These are phyloP conservation scores for Meganola albula DNA, from an alignment of 2,888 invertebrate species.

Conservation along the genomic window DNA sequence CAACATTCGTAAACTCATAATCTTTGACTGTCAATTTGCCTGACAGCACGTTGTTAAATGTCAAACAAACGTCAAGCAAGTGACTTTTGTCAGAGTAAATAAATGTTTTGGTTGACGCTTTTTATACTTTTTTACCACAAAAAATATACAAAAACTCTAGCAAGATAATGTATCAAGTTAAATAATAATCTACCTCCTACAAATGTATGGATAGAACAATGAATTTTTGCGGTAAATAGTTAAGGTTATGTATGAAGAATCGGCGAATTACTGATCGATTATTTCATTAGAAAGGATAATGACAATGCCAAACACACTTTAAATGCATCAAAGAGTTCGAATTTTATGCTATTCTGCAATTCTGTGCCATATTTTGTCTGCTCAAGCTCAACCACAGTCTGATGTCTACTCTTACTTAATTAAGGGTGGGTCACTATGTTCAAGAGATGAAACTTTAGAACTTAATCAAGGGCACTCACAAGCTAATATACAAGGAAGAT, in stretches of 20 bases:
- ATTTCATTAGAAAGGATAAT: constrained; percentile 10
- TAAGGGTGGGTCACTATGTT: constrained; percentile 45
- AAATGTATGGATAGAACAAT: background rate
- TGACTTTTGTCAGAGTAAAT: constrained; percentile 39
- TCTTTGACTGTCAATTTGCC: no score
- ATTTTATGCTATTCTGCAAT: constrained; percentile 28
- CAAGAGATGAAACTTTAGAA: constrained; percentile 32
- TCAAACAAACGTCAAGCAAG: no score
- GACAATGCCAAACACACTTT: constrained; percentile 24
- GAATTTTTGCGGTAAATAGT: constrained; percentile 5
- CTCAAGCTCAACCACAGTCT: constrained; percentile 30
- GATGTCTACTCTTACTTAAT: constrained; percentile 49
- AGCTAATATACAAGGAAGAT: constrained; percentile 22
- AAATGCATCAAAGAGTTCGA: constrained; percentile 36
- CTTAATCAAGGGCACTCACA: constrained; percentile 25
- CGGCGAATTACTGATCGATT: constrained; percentile 16
- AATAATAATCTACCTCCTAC: constrained; percentile 1
- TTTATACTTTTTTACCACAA: constrained; percentile 25
- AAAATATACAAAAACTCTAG: constrained; percentile 22
- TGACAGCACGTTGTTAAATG: no score
- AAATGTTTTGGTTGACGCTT: constrained; percentile 28
- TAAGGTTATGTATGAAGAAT: constrained; percentile 25
- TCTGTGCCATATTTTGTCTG: constrained; percentile 27
- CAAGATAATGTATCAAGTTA: constrained; percentile 13
- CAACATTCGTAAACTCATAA: no score